Percentiles rank a stretch among this genome's conserved stretches.
These are phyloP conservation scores for Cecidostiba fungosa DNA, from an alignment of 2,888 invertebrate species.

Conservation along the genomic window DNA sequence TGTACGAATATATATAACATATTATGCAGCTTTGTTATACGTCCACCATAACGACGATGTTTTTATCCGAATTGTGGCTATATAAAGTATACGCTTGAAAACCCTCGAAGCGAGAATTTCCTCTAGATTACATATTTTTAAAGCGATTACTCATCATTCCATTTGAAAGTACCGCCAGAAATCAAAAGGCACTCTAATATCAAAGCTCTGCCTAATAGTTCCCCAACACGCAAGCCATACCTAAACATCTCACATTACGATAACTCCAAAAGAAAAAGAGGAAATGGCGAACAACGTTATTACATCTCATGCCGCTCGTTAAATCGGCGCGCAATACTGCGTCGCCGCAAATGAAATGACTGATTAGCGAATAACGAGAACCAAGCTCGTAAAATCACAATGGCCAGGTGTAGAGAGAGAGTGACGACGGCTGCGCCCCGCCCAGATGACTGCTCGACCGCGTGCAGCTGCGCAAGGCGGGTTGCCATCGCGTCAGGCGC, in stretches of 20 bases:
- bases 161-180: not conserved
- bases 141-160: too few species aligned
- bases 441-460: conserved; percentile 45
- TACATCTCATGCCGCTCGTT: conserved; percentile 19
- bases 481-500: conserved; percentile 65
- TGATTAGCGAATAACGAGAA: conserved; percentile 60
- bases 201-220: too few species aligned
- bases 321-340: conserved; percentile 19
- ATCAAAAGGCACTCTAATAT: not conserved
- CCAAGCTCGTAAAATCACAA: conserved; percentile 50
- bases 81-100: too few species aligned
- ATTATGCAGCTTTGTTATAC: not conserved
- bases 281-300: conserved; percentile 11
- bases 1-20: not conserved
- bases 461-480: conserved; percentile 64
- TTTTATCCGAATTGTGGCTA: not conserved
- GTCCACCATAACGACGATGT: not conserved
- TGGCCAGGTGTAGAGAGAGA: conserved; percentile 39
- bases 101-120: too few species aligned
- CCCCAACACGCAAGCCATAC: too few species aligned
- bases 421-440: conserved; percentile 52
- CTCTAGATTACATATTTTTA: too few species aligned
- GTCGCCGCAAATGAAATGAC: conserved; percentile 55
- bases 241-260: not conserved
- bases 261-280: not conserved